Conservation (phyloP, 2,113 vertebrate genomes). For the Lasiurus cinereus region DNA sequence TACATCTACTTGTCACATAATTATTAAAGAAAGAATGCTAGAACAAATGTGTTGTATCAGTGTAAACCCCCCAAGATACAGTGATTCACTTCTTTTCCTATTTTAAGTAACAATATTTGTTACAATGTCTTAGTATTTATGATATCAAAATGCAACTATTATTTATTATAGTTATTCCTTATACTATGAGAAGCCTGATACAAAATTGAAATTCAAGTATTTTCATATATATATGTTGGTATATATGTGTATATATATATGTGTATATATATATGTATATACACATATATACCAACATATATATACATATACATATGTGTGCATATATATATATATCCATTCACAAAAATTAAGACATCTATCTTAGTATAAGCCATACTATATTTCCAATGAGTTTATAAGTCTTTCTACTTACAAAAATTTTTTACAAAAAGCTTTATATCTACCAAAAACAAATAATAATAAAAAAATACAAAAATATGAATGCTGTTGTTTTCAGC, state of each 20-base stretch:
- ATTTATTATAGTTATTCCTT: neutral
- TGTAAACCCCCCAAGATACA: neutral
- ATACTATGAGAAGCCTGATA: neutral
- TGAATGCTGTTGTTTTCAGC: slow-evolving; percentile 27
- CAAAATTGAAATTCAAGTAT: slow-evolving; percentile 38
- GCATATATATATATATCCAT: neutral
- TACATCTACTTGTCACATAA: neutral
- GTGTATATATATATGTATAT: too few species aligned
- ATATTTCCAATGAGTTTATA: neutral
- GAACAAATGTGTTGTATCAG: neutral
- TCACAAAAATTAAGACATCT: slow-evolving; percentile 27
- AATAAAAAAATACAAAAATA: neutral
- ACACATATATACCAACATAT: too few species aligned
- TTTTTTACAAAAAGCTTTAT: neutral
- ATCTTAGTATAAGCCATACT: neutral
- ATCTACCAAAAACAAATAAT: slow-evolving; percentile 30
- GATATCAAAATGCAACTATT: neutral
- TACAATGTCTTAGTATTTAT: neutral
- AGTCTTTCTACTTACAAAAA: slow-evolving; percentile 11
- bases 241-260: too few species aligned
- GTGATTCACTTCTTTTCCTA: neutral
- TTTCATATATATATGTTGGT: neutral
- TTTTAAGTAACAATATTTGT: slow-evolving; percentile 7
- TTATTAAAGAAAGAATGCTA: neutral
- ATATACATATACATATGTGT: too few species aligned